These are phyloP conservation scores for Epirrhoe alternata DNA, from an alignment of 2,888 invertebrate genomes.

Conservation along the genomic window DNA sequence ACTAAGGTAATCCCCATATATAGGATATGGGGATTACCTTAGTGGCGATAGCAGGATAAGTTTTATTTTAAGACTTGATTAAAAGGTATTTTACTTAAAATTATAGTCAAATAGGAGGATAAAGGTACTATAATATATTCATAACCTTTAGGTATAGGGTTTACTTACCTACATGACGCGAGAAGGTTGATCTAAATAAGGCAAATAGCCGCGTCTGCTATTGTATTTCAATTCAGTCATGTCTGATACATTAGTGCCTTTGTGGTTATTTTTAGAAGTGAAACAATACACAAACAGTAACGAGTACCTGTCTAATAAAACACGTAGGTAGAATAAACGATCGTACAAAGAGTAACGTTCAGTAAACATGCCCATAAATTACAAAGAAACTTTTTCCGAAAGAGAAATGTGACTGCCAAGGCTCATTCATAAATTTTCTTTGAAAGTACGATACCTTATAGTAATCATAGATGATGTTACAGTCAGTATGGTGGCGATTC, in stretches of 20 bases:
- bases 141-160: background rate
- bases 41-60: too few species aligned
- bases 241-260: slow-evolving; percentile 2
- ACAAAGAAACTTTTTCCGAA: slow-evolving; percentile 17
- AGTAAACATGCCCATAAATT: slow-evolving; percentile 21
- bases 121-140: background rate
- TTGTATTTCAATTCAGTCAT: slow-evolving; percentile 13
- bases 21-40: too few species aligned
- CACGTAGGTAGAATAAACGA: slow-evolving; percentile 6
- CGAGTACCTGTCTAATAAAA: slow-evolving; percentile 13
- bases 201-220: slow-evolving; percentile 2
- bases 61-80: background rate
- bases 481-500: slow-evolving; percentile 8
- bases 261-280: slow-evolving; percentile 11
- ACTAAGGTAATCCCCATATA: too few species aligned
- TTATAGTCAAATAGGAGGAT: background rate
- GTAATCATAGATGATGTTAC: background rate
- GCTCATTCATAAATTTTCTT: slow-evolving; percentile 19
- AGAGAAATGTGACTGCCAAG: slow-evolving; percentile 17
- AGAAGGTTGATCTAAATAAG: slow-evolving; percentile 12
- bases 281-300: slow-evolving; percentile 10
- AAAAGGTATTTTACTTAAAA: background rate
- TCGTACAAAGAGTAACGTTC: slow-evolving; percentile 2
- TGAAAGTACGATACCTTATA: slow-evolving; percentile 5
- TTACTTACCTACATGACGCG: background rate